Conservation (phyloP, 2,797 vertebrate genomes). For the Lithobates pipiens region DNA sequence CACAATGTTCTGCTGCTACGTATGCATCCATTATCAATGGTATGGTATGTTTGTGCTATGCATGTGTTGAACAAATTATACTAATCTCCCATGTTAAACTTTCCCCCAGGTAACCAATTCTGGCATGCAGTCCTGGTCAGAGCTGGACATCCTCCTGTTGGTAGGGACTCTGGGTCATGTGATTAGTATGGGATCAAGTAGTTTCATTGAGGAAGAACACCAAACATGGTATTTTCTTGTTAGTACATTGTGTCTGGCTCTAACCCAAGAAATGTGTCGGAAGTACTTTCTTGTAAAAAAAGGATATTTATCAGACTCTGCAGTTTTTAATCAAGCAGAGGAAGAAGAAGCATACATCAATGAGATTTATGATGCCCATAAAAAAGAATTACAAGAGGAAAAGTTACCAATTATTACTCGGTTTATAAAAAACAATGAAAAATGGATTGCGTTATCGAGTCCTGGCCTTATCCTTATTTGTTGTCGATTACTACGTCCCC, state of each 20-base stretch:
- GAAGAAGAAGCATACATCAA: conserved; percentile 33
- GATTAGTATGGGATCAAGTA: conserved; percentile 90
- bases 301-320: conserved; percentile 31
- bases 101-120: conserved; percentile 26
- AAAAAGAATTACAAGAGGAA: conserved; percentile 29
- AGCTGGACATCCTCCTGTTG: conserved; percentile 86
- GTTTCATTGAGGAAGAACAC: conserved; percentile 96
- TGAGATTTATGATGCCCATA: conserved; percentile 50
- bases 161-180: conserved; percentile 87
- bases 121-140: conserved; percentile 76
- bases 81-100: background rate
- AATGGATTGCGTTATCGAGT: conserved; percentile 86
- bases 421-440: conserved; percentile 68
- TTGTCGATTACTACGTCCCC: conserved; percentile 89
- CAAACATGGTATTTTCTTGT: conserved; percentile 97
- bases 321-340: conserved; percentile 50
- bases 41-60: background rate
- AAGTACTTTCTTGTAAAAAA: conserved; percentile 78
- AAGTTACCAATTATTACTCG: conserved; percentile 50
- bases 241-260: conserved; percentile 87
- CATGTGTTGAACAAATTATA: background rate
- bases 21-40: no score
- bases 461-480: conserved; percentile 86
- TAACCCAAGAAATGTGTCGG: conserved; percentile 89
- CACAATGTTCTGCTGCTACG: no score